Evolutionary conservation across 2,797 vertebrate species (phyloP).

Genomic region (Galagoides demidoff): DNA sequence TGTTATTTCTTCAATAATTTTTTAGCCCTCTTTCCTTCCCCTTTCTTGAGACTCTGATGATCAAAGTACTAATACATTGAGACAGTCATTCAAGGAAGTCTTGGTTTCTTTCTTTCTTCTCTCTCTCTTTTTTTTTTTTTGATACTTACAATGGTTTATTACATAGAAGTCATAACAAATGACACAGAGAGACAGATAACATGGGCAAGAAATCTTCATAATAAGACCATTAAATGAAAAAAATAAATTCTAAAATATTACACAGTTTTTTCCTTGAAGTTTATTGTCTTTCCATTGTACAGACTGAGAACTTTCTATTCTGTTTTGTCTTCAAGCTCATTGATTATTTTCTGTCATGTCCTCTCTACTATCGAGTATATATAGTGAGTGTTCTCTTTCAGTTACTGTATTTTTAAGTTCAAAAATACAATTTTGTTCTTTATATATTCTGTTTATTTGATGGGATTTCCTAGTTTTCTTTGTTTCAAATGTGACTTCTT

Average conservation of each 20-base stretch:
- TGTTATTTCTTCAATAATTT: conserved; percentile 28
- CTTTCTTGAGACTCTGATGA: neutral
- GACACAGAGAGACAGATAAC: neutral
- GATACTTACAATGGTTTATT: neutral
- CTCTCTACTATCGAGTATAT: neutral
- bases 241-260: conserved; percentile 20
- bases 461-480: neutral
- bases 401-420: neutral
- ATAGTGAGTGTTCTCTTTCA: neutral
- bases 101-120: neutral
- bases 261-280: too few species aligned
- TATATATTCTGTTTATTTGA: neutral
- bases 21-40: neutral
- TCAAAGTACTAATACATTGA: neutral
- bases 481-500: neutral
- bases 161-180: neutral
- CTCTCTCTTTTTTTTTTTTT: too few species aligned
- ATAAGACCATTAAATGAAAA: conserved; percentile 49
- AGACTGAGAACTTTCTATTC: neutral
- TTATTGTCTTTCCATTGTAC: neutral
- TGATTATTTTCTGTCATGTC: neutral
- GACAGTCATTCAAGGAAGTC: neutral
- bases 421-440: neutral
- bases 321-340: neutral
- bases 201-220: neutral